Evolutionary conservation across 2,113 vertebrate species (phyloP).

Genomic region (Mirza zaza): DNA sequence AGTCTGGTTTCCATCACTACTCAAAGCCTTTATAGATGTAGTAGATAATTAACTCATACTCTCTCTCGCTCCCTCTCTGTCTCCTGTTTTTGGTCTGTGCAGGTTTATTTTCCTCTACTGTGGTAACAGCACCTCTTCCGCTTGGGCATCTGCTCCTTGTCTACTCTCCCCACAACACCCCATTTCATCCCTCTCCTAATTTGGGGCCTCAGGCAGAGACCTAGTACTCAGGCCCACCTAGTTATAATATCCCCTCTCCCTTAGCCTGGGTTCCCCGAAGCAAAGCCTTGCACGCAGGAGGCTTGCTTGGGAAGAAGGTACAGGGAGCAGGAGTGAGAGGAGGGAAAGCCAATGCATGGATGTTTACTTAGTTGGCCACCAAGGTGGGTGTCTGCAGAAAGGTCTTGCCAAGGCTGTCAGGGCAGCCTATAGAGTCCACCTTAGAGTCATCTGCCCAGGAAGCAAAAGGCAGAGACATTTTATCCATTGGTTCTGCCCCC

Average conservation of each 20-base stretch:
- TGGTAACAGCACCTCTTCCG: not conserved
- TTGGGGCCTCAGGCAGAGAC: not conserved
- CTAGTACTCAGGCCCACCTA: not conserved
- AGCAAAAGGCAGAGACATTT: not conserved
- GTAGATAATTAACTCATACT: not conserved
- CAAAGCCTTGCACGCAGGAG: not conserved
- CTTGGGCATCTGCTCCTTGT: no score
- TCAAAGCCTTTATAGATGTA: not conserved
- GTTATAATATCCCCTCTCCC: not conserved
- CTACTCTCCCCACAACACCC: not conserved
- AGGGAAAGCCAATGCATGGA: not conserved
- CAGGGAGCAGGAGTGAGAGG: not conserved
- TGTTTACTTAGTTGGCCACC: not conserved
- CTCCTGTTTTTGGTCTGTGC: not conserved
- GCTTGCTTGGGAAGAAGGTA: not conserved
- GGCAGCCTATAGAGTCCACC: not conserved
- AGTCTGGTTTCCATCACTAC: not conserved
- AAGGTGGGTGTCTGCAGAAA: not conserved
- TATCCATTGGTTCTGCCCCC: accelerated
- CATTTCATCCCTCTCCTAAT: not conserved
- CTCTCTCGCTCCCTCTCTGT: not conserved
- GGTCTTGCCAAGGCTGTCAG: not conserved
- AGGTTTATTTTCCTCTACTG: not conserved
- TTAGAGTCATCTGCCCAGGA: not conserved
- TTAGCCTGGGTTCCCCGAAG: not conserved